A percentile compares a stretch with the other conserved stretches of the same genome.
Conservation (phyloP, 1,140 invertebrate genomes). For the Globodera rostochiensis region DNA sequence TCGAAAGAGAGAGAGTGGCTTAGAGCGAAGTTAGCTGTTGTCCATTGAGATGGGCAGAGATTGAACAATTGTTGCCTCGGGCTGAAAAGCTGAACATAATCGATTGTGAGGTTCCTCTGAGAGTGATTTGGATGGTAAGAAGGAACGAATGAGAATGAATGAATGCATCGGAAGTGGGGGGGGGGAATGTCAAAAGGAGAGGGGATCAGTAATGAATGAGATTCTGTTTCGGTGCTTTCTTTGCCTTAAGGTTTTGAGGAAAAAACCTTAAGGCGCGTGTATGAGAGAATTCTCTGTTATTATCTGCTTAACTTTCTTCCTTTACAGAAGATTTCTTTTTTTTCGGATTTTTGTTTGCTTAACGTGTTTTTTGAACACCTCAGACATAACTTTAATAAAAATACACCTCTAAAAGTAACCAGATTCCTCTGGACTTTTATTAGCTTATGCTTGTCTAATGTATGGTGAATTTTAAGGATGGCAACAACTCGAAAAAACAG, state of each 20-base stretch:
- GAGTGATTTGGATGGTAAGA: conserved; percentile 8
- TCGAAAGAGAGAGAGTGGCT: not conserved
- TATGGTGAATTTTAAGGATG: not conserved
- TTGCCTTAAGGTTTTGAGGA: not conserved
- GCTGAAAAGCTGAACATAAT: conserved; percentile 9
- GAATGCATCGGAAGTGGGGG: not conserved
- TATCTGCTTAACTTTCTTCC: not conserved
- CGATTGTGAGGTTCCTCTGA: conserved; percentile 4
- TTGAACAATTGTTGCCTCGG: conserved; percentile 17
- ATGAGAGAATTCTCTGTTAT: not conserved
- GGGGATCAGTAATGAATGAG: not conserved
- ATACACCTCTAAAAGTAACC: not conserved
- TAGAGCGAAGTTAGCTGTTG: not conserved
- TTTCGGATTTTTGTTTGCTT: not conserved
- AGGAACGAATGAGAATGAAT: conserved; percentile 9
- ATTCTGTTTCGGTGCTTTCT: not conserved
- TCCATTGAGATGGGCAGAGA: not conserved
- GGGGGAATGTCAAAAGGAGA: conserved; percentile 1
- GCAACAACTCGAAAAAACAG: conserved; percentile 3
- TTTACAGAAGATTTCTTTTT: not conserved
- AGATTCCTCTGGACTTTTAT: no score
- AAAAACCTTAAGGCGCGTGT: not conserved
- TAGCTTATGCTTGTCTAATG: not conserved
- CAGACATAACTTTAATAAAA: not conserved
- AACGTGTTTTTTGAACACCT: not conserved